Evolutionary conservation across 2,797 vertebrate species (phyloP).

Genomic region (Perodicticus potto): DNA sequence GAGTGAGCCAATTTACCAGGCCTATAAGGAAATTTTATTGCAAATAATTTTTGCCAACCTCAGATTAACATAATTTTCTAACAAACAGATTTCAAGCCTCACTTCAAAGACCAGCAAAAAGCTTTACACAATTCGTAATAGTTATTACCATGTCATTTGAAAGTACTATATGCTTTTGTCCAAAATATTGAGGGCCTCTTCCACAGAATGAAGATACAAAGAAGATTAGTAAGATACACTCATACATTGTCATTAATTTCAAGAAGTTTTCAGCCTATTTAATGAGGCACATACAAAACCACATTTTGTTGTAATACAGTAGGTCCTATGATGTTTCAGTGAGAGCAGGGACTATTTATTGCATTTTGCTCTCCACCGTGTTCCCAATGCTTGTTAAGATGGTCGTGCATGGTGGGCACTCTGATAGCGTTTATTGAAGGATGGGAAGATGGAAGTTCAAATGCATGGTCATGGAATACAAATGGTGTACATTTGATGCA

Average conservation of each 20-base stretch:
- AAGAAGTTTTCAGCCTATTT: neutral
- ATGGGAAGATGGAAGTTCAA: neutral
- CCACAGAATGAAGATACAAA: neutral
- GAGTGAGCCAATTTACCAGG: too few relatives aligned
- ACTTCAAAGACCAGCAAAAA: neutral
- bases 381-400: neutral
- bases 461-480: neutral
- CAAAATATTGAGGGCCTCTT: neutral
- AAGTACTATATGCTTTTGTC: neutral
- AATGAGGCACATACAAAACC: neutral
- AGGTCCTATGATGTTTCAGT: neutral
- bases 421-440: neutral
- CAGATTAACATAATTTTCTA: conserved; percentile 31
- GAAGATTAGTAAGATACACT: neutral
- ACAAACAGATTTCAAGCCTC: neutral
- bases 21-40: neutral
- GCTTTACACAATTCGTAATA: neutral
- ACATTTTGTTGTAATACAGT: neutral
- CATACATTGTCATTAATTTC: neutral
- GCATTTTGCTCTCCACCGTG: neutral
- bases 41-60: conserved; percentile 7
- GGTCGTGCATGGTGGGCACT: neutral
- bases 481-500: neutral
- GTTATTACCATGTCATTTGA: neutral
- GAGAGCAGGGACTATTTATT: neutral